Percentiles rank a stretch among this genome's conserved stretches.
Conservation (phyloP, 2,797 vertebrate species). For the Petrocephalus schoutedeni region DNA sequence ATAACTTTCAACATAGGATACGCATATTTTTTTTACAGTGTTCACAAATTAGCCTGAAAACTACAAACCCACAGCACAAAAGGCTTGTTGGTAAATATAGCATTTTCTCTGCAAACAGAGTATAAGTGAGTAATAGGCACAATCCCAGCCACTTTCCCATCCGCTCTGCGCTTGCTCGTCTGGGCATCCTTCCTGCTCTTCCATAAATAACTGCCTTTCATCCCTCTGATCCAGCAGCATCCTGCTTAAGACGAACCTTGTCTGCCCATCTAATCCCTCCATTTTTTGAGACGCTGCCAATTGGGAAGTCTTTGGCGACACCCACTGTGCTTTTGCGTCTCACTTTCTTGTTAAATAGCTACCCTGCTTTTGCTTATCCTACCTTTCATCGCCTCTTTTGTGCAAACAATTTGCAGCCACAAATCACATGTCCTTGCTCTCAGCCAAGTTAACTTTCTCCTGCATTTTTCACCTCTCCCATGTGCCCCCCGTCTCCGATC, state of each 20-base stretch:
- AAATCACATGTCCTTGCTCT: background rate
- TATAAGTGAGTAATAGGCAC: background rate
- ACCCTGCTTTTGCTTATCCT: background rate
- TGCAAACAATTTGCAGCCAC: background rate
- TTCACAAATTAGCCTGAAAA: background rate
- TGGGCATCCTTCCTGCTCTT: background rate
- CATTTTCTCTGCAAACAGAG: background rate
- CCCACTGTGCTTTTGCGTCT: background rate
- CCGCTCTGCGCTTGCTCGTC: background rate
- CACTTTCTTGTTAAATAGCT: background rate
- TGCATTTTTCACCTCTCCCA: background rate
- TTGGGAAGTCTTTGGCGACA: background rate
- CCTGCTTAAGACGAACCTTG: background rate
- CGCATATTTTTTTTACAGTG: background rate
- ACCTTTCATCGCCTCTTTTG: background rate
- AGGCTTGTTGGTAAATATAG: background rate
- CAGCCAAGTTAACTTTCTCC: background rate
- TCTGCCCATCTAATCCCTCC: background rate
- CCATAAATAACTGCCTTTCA: conserved; percentile 4
- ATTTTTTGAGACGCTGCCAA: background rate
- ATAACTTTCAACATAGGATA: background rate
- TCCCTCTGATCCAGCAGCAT: background rate
- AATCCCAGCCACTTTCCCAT: background rate
- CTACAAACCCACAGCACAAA: background rate
- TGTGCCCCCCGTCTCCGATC: background rate